These are phyloP conservation scores for Columba guinea DNA, from an alignment of 2,797 vertebrate species.

Conservation along the genomic window DNA sequence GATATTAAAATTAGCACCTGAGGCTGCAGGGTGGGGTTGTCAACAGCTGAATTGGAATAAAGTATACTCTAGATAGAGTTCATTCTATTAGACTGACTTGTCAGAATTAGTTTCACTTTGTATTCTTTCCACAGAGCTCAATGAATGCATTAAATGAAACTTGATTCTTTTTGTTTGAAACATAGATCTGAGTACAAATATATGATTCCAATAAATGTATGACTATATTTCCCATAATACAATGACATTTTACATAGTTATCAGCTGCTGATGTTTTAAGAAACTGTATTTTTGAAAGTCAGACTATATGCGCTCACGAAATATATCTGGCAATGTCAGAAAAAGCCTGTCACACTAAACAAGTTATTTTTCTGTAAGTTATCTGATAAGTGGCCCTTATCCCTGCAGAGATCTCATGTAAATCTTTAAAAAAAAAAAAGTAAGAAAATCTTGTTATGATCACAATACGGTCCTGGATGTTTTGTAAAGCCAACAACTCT, in stretches of 20 bases:
- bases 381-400: conserved; percentile 9
- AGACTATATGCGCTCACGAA: background rate
- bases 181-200: background rate
- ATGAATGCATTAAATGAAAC: background rate
- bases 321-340: conserved; percentile 13
- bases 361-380: conserved; percentile 40
- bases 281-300: conserved; percentile 2
- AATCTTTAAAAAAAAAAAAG: conserved; percentile 31
- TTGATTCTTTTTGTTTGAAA: background rate
- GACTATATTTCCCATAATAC: background rate
- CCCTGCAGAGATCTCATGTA: conserved; percentile 23
- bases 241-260: background rate
- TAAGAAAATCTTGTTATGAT: conserved; percentile 5
- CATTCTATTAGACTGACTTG: background rate
- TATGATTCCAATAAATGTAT: background rate
- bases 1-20: conserved; percentile 7
- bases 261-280: background rate
- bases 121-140: background rate
- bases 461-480: background rate
- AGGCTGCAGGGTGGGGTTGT: background rate
- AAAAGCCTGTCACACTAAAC: conserved; percentile 21
- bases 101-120: background rate
- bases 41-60: conserved; percentile 1
- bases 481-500: conserved; percentile 42
- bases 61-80: background rate